These are phyloP conservation scores for Rhagium mordax DNA, from an alignment of 2,888 invertebrate species.

Conservation along the genomic window DNA sequence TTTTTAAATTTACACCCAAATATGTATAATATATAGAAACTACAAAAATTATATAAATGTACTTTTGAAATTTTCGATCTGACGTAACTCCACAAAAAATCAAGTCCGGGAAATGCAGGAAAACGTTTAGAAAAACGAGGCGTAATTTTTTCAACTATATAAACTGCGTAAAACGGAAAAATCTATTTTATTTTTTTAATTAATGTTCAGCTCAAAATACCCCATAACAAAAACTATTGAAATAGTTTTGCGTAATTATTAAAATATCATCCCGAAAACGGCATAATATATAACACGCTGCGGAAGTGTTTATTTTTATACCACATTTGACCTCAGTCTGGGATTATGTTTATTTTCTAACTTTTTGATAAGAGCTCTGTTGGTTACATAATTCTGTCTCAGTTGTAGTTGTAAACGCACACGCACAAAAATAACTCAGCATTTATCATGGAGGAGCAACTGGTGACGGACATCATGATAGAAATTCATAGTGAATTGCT, in stretches of 20 bases:
- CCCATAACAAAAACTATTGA: too few relatives aligned
- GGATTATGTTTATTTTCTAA: background rate
- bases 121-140: too few relatives aligned
- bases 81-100: too few relatives aligned
- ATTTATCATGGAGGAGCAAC: background rate
- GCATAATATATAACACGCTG: background rate
- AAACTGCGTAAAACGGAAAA: too few relatives aligned
- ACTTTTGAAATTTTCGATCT: too few relatives aligned
- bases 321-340: constrained; percentile 8
- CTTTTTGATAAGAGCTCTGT: background rate
- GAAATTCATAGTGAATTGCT: constrained; percentile 17
- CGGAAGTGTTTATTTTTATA: constrained; percentile 1
- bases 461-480: constrained; percentile 13
- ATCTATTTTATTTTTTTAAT: too few relatives aligned
- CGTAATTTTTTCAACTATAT: too few relatives aligned
- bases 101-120: too few relatives aligned
- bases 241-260: background rate
- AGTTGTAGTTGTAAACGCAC: background rate
- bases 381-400: background rate
- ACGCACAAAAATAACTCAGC: background rate
- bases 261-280: background rate
- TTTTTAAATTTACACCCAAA: too few relatives aligned
- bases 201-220: too few relatives aligned
- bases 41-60: too few relatives aligned
- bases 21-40: too few relatives aligned